These are phyloP conservation scores for Ophioderma brevispina DNA, from an alignment of 35 echinoderm and acorn worm species.

Conservation along the genomic window DNA sequence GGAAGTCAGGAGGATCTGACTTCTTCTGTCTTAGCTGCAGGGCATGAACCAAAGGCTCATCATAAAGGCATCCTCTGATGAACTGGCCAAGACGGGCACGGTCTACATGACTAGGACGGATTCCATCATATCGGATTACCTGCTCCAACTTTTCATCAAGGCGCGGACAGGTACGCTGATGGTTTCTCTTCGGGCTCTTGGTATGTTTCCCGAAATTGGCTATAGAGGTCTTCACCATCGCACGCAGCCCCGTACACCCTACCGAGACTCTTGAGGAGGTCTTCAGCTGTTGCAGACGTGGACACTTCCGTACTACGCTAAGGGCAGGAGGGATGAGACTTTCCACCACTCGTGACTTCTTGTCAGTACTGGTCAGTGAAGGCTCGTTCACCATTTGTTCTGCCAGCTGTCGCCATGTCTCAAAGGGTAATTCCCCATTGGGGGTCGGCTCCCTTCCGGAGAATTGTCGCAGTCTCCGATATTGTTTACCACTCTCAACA, in stretches of 20 bases:
- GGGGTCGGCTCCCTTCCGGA: constrained; percentile 40
- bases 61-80: background rate
- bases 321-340: constrained; percentile 50
- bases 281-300: background rate
- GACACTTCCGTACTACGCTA: background rate
- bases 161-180: background rate
- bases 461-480: constrained; percentile 41
- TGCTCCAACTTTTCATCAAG: background rate
- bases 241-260: constrained; percentile 1
- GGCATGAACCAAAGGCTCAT: background rate
- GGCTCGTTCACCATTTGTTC: constrained; percentile 46
- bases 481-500: background rate
- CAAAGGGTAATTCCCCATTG: constrained; percentile 40
- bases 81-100: background rate
- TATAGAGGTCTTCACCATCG: constrained; percentile 15
- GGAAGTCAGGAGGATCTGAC: constrained; percentile 23
- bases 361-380: background rate
- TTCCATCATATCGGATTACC: background rate
- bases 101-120: background rate
- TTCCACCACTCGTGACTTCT: background rate
- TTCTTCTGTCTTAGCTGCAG: constrained; percentile 25
- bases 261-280: background rate
- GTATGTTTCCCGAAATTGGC: background rate
- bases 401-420: constrained; percentile 52
- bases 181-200: background rate